phyloP scores from a whole-genome alignment of 2,888 invertebrate species.

The Dendrolimus pini region DNA sequence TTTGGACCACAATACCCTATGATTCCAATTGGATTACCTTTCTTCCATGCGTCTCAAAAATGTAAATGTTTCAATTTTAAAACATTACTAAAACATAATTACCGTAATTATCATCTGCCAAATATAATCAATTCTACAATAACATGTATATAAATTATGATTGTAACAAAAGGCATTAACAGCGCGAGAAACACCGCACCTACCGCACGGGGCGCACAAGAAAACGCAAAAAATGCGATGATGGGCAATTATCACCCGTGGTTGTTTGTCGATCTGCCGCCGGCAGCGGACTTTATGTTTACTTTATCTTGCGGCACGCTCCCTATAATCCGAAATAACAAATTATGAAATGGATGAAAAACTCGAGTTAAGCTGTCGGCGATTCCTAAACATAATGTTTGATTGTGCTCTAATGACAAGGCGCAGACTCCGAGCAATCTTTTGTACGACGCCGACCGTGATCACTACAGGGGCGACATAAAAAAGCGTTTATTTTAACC shows the following conservation, averaged over 20 bases:
- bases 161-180: conserved; percentile 9
- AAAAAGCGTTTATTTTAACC: conserved; percentile 51
- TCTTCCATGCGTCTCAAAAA: too few species aligned
- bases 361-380: conserved; percentile 73
- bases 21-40: too few species aligned
- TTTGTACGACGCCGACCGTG: conserved; percentile 66
- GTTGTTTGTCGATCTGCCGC: conserved; percentile 23
- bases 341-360: conserved; percentile 74
- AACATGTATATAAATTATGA: not conserved
- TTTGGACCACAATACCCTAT: too few species aligned
- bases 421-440: conserved; percentile 64
- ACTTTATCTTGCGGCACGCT: conserved; percentile 71
- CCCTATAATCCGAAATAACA: conserved; percentile 71
- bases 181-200: conserved; percentile 23
- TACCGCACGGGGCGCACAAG: conserved; percentile 23
- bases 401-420: conserved; percentile 74
- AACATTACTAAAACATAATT: too few species aligned
- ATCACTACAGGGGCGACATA: conserved; percentile 26
- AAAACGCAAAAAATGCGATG: conserved; percentile 28
- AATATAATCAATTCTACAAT: too few species aligned
- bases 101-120: too few species aligned
- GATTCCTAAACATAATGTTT: conserved; percentile 74
- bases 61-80: too few species aligned
- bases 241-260: conserved; percentile 44
- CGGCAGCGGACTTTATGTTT: conserved; percentile 52